Evolutionary conservation across 2,888 invertebrate species (phyloP).

Genomic region (Nebria brevicollis): DNA sequence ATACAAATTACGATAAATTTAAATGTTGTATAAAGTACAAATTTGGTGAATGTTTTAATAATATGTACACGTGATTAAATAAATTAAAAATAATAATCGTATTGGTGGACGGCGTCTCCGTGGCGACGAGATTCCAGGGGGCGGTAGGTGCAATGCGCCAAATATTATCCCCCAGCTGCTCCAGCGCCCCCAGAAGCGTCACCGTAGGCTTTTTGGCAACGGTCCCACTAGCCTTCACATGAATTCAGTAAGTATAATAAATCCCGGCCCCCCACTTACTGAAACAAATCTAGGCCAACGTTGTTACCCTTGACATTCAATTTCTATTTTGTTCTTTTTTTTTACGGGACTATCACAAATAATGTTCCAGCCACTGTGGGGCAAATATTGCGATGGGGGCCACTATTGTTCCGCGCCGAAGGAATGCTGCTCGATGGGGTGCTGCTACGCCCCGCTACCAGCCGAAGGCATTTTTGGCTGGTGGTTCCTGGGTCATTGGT

Average conservation of each 20-base stretch:
- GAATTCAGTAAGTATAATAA: conserved; percentile 21
- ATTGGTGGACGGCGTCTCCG: conserved; percentile 5
- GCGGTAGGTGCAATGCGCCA: conserved; percentile 26
- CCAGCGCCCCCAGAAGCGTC: not conserved
- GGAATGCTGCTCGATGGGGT: conserved; percentile 76
- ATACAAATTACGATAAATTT: no score
- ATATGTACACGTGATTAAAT: no score
- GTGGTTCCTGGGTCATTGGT: conserved; percentile 76
- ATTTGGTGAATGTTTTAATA: no score
- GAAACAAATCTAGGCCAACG: not conserved
- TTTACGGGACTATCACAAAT: not conserved
- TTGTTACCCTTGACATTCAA: not conserved
- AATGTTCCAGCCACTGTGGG: conserved; percentile 63
- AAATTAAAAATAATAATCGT: not conserved
- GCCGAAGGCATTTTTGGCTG: conserved; percentile 70
- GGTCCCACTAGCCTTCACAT: conserved; percentile 19
- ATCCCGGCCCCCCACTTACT: not conserved
- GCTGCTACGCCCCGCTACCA: conserved; percentile 67
- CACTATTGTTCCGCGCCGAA: conserved; percentile 78
- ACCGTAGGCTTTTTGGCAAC: conserved; percentile 2
- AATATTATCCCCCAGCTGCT: not conserved
- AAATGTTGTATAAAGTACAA: no score
- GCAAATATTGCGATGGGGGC: conserved; percentile 72
- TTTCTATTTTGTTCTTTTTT: not conserved
- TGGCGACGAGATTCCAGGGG: not conserved